Conservation (phyloP, 2,113 vertebrate genomes). For the Microcebus lehilahytsara region DNA sequence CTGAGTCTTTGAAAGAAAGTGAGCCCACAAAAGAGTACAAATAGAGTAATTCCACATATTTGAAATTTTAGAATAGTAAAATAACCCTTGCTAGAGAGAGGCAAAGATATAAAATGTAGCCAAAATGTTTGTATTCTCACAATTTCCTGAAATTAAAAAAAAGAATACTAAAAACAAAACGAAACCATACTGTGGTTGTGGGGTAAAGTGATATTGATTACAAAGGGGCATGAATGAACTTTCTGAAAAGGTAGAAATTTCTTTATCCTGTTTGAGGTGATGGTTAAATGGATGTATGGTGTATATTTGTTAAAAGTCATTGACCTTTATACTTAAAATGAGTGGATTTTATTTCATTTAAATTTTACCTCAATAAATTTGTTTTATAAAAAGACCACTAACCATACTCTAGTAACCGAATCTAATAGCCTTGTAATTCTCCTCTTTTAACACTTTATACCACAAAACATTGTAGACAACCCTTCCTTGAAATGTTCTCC, state of each 20-base stretch:
- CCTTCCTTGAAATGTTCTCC: neutral
- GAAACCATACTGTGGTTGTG: neutral
- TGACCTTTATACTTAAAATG: neutral
- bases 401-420: neutral
- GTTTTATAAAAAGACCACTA: neutral
- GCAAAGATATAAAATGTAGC: too few species aligned
- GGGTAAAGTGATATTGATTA: neutral
- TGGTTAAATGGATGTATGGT: neutral
- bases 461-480: neutral
- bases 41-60: neutral
- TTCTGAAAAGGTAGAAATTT: neutral
- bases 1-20: neutral
- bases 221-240: neutral
- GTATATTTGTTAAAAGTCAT: neutral
- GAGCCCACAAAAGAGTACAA: neutral
- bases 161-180: neutral
- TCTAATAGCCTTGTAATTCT: neutral
- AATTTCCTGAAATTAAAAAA: too few species aligned
- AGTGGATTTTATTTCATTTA: neutral
- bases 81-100: too few species aligned
- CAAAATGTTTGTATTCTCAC: too few species aligned
- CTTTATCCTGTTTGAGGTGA: neutral
- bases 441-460: neutral
- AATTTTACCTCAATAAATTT: neutral
- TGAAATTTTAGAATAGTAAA: neutral